Evolutionary conservation across 2,797 vertebrate species (phyloP), one percentile per base, ranked within the genome.

Genomic region (Enoplosus armatus): DNA sequence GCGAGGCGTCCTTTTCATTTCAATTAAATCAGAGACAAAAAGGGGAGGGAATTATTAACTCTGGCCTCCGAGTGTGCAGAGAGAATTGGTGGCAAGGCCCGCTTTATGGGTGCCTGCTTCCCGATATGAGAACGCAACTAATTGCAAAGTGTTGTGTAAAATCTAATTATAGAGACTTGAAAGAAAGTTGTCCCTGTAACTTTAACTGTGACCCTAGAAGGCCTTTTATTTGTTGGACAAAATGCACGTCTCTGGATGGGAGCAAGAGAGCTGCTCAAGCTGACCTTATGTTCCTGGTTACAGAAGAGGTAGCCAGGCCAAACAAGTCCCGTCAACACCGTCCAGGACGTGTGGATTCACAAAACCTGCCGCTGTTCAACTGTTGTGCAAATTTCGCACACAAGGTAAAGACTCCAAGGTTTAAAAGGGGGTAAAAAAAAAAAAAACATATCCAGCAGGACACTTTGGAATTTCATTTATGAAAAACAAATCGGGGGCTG

Each of bases 1-100:
- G 76, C 9, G 55, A 85, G 72, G 79, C 88, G 82, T 89, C 87
- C 66, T 87, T 89, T 92, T 93, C 78, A 89, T 93, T 93, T 90
- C 84, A 91, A 92, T 92, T 90, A 90, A 87, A 88, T 88, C 81
- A 64, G 59, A 87, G 82, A 80, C 80, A 85, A 88, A 89, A 84
- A 29, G 54, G 53, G 80, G 77, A 85, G 74, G 86, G 68, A 90
- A 90, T 86, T 90, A 90, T 88, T 90, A 89, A 82, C 77, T 77
- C 79, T 58, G 77, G 77, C 79, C 85, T 84, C 81, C 79, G 68
- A 89, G 64, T 84, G 78, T 78, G 66, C 60, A 71, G 60, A 76
- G 69, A 85, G 83, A 90, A 93, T 90, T 80, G 79, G 78, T 90
- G 86, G 81, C 45, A 64, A 77, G 71, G 77, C 68, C 80, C 55